Evolutionary conservation across 1,140 invertebrate species (phyloP).

Genomic region (Papilio aristodemus): DNA sequence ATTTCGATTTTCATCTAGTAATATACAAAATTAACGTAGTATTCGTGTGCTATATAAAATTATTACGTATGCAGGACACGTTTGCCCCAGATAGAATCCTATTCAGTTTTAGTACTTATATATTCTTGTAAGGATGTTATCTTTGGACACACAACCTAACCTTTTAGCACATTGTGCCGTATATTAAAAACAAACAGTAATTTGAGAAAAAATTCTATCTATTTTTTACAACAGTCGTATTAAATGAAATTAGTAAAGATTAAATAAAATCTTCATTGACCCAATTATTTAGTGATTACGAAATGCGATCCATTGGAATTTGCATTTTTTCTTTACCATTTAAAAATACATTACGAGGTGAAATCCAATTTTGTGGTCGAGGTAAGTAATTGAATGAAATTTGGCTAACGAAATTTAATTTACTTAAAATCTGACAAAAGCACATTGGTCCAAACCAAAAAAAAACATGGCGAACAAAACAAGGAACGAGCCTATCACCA

Average conservation of each 20-base stretch:
- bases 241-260: background rate
- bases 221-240: background rate
- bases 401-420: background rate
- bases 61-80: background rate
- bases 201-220: too few relatives aligned
- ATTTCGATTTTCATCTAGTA: background rate
- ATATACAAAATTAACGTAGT: background rate
- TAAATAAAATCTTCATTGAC: background rate
- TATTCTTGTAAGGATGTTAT: background rate
- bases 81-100: slow-evolving; percentile 13
- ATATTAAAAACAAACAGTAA: background rate
- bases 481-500: too few relatives aligned
- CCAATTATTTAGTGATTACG: background rate
- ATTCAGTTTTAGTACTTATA: background rate
- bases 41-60: background rate
- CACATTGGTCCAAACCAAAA: too few relatives aligned
- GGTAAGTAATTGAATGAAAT: slow-evolving; percentile 9
- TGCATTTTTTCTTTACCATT: slow-evolving; percentile 1
- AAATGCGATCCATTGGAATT: background rate
- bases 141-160: background rate
- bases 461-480: too few relatives aligned
- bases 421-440: background rate
- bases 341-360: background rate
- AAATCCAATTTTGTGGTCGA: background rate
- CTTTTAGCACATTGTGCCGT: background rate